Evolutionary conservation across 92 coral and sea anemone genomes (phyloP), one percentile per base, ranked within the genome.

Genomic region (Siderastrea siderea): DNA sequence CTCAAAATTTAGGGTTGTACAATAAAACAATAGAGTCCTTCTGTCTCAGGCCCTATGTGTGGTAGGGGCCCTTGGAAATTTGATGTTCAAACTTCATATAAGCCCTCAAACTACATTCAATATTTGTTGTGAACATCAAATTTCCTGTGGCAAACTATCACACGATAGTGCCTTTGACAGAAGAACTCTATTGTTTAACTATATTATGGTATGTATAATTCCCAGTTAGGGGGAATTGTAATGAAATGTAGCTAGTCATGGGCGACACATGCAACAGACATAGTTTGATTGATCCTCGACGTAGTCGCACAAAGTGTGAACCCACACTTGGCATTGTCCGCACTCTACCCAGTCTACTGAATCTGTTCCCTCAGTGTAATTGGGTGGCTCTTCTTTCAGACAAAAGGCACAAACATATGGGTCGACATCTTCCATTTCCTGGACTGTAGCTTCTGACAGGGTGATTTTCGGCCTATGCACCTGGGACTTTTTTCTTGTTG

Each of bases 211-310:
- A 26, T 26, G 38, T 26, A 26, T 26, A 26, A 26, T 26, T 26
- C 38, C 38, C 38, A 26, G 38, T 26, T 26, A 26, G 38, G 38
- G 38, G 38, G 38, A 26, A 26, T 26, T 26, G 38, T 26, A 26
- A 26, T 26, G 38, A 26, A 26, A 26, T 26, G 38, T 26, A 68
- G 48, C 75, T 72, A 51, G 9, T 79, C 71, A 50, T 58, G 49
- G 67, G 55, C 79, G 87, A 57, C 87, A 82, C 87, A 82, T 82
- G 48, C 79, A 82, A 58, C 79, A 82, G 26, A 82, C 48, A n/a
- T 82, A 69, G 69, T 52, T 82, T 2, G 66, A 13, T 45, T 55
- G 70, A 57, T 82, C 87, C 45, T 82, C 87, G 7, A 82, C 68
- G 15, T 70, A 82, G 47, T 82, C 87, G 48, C 87, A 70, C 9